phyloP scores from a whole-genome alignment of 1,140 invertebrate species.

The Eumaeus atala region DNA sequence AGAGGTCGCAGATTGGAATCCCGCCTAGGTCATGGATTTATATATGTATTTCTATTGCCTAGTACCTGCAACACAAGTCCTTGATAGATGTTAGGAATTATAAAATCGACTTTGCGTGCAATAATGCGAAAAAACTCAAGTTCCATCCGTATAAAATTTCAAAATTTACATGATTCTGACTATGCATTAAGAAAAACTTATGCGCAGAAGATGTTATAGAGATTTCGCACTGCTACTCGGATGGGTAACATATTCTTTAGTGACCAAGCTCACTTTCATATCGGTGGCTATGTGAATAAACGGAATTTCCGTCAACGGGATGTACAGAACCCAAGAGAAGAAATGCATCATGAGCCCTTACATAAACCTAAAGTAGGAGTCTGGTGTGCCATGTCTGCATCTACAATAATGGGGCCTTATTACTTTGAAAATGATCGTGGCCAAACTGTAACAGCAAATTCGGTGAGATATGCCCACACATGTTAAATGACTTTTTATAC shows the following conservation, averaged over 20 bases:
- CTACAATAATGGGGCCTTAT: slow-evolving; percentile 17
- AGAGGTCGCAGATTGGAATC: too few species aligned
- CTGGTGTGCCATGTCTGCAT: slow-evolving; percentile 9
- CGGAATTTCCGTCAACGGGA: slow-evolving; percentile 14
- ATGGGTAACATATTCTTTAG: slow-evolving; percentile 16
- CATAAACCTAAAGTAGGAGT: not conserved
- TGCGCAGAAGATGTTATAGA: not conserved
- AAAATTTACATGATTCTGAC: slow-evolving; percentile 10
- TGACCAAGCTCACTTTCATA: slow-evolving; percentile 18
- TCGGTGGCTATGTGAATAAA: slow-evolving; percentile 16
- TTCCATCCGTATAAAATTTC: too few species aligned
- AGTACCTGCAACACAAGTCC: too few species aligned
- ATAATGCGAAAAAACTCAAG: slow-evolving; percentile 5
- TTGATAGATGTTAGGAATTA: slow-evolving; percentile 6
- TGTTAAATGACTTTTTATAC: not conserved
- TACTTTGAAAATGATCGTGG: not conserved
- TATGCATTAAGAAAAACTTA: slow-evolving; percentile 14
- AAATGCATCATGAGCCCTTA: slow-evolving; percentile 13
- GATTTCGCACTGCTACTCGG: slow-evolving; percentile 7
- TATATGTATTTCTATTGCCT: too few species aligned
- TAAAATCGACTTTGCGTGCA: not conserved
- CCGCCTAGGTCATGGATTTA: too few species aligned
- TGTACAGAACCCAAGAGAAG: slow-evolving; percentile 9
- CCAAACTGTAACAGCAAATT: slow-evolving; percentile 15
- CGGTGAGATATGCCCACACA: slow-evolving; percentile 9